These are phyloP conservation scores for Catostylus mosaicus DNA, from an alignment of 30 jellyfish, hydroid and myxozoan species.

Conservation along the genomic window DNA sequence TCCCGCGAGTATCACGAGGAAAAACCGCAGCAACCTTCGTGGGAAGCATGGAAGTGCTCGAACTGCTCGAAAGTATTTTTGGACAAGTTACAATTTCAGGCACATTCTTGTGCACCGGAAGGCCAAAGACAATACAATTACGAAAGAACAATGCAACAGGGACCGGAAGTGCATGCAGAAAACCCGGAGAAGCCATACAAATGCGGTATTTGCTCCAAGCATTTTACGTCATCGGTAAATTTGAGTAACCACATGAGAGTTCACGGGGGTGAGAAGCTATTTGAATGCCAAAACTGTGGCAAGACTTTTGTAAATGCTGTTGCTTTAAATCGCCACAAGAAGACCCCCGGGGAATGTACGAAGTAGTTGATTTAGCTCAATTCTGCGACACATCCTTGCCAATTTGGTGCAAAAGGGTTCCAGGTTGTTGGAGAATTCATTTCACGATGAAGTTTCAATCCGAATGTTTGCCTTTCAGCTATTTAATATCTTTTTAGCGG, in stretches of 20 bases:
- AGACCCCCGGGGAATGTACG: slow-evolving; percentile 89
- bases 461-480: no score
- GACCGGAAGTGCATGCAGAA: slow-evolving; percentile 77
- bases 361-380: slow-evolving; percentile 13
- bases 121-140: slow-evolving; percentile 69
- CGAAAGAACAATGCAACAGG: slow-evolving; percentile 58
- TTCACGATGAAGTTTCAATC: no score
- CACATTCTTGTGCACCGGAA: slow-evolving; percentile 76
- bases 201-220: slow-evolving; percentile 87
- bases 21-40: slow-evolving; percentile 48
- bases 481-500: no score
- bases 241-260: slow-evolving; percentile 86
- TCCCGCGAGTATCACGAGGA: slow-evolving; percentile 63
- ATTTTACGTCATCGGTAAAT: slow-evolving; percentile 78
- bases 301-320: slow-evolving; percentile 72
- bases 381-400: background rate
- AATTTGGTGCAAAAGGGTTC: no score
- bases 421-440: no score
- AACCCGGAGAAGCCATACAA: slow-evolving; percentile 83
- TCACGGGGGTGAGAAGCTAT: slow-evolving; percentile 68
- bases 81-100: slow-evolving; percentile 77
- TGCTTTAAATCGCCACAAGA: slow-evolving; percentile 68
- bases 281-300: slow-evolving; percentile 90
- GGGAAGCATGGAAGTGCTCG: slow-evolving; percentile 91
- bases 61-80: slow-evolving; percentile 75